A percentile compares a stretch with the other conserved stretches of the same genome.
Evolutionary conservation across 2,797 vertebrate genomes (phyloP).

Genomic region (Clarias laeviceps): DNA sequence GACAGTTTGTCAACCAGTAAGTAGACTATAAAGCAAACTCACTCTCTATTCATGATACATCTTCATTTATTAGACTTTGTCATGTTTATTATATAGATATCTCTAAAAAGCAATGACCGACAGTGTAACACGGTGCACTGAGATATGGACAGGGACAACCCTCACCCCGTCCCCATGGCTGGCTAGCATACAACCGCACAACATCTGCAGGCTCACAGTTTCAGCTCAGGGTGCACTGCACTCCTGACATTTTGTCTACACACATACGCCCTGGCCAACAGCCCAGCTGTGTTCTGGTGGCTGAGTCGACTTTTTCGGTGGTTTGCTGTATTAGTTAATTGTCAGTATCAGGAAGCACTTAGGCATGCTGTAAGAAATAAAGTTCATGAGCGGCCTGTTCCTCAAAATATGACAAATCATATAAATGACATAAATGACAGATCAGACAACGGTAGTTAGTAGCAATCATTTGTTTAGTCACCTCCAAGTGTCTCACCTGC

Average conservation of each 20-base stretch:
- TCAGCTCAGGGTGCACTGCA: constrained; percentile 22
- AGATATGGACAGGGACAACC: constrained; percentile 13
- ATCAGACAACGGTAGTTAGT: not conserved
- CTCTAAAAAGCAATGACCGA: constrained; percentile 25
- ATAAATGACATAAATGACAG: not conserved
- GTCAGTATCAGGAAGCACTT: not conserved
- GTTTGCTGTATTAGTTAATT: not conserved
- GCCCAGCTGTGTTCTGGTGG: not conserved
- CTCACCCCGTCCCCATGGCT: not conserved
- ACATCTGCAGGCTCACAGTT: constrained; percentile 17
- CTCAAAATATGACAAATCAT: not conserved
- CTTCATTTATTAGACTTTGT: constrained; percentile 34
- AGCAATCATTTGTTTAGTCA: not conserved
- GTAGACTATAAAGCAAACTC: constrained; percentile 12
- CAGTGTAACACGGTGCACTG: constrained; percentile 26
- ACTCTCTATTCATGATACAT: constrained; percentile 12
- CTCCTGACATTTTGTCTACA: constrained; percentile 25
- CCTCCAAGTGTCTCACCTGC: not conserved
- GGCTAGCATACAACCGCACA: constrained; percentile 1
- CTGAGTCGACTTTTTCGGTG: not conserved
- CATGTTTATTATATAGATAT: constrained; percentile 31
- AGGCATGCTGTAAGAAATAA: not conserved
- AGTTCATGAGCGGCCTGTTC: not conserved
- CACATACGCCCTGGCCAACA: constrained; percentile 17
- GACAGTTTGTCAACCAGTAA: constrained; percentile 19